Evolutionary conservation across 2,888 invertebrate genomes (phyloP).

Genomic region (Zygogramma bicolorata): DNA sequence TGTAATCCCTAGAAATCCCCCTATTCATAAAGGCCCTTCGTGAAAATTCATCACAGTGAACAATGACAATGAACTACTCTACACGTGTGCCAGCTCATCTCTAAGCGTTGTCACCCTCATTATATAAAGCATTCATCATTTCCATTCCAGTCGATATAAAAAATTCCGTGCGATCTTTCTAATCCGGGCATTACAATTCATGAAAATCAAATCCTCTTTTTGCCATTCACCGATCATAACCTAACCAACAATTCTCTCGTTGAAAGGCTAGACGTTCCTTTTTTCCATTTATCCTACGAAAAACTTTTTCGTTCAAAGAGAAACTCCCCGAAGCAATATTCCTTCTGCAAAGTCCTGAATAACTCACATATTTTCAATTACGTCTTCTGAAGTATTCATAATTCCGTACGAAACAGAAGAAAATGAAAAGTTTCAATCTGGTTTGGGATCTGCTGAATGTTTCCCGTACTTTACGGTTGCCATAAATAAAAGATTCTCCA

Average conservation of each 20-base stretch:
- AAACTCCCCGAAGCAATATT: not conserved
- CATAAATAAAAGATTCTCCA: not conserved
- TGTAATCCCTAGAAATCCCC: not conserved
- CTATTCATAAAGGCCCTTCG: not conserved
- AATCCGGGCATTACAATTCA: not conserved
- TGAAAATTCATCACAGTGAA: not conserved
- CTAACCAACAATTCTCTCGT: too few species aligned
- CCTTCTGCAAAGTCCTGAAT: not conserved
- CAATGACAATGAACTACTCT: not conserved
- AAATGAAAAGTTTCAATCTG: conserved; percentile 18
- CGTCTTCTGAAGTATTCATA: conserved; percentile 4
- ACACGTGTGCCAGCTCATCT: conserved; percentile 1
- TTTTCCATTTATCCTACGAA: not conserved
- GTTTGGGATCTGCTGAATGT: not conserved
- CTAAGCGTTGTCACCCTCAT: not conserved
- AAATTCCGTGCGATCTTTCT: not conserved
- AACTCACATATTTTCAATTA: conserved; percentile 15
- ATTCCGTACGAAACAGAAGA: not conserved
- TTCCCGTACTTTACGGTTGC: conserved; percentile 4
- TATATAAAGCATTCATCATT: not conserved
- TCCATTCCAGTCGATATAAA: not conserved
- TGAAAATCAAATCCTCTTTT: not conserved
- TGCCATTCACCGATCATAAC: too few species aligned
- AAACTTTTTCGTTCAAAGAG: not conserved
- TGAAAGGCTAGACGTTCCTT: not conserved